A percentile compares a stretch with the other conserved stretches of the same genome.
These are phyloP conservation scores for Ridgeia piscesae DNA, from an alignment of 1,140 invertebrate genomes.

Conservation along the genomic window DNA sequence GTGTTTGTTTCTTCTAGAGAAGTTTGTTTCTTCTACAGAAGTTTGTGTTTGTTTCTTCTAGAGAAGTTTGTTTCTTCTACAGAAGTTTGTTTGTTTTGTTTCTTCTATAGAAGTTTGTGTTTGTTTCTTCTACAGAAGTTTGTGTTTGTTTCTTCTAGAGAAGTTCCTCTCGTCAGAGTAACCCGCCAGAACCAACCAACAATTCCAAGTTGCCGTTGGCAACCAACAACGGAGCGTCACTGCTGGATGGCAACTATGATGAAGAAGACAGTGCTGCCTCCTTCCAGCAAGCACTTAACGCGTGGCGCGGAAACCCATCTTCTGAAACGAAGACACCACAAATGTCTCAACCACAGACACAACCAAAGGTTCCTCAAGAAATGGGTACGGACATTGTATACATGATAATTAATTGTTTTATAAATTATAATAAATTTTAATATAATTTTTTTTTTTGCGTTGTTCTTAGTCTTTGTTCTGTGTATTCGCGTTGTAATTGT, in stretches of 20 bases:
- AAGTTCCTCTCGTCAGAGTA: background rate
- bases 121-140: too few species aligned
- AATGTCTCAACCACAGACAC: background rate
- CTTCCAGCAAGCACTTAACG: constrained; percentile 54
- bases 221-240: constrained; percentile 27
- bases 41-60: too few species aligned
- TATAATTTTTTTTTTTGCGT: background rate
- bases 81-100: too few species aligned
- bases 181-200: background rate
- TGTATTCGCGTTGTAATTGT: too few species aligned
- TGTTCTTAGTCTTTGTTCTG: background rate
- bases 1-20: too few species aligned
- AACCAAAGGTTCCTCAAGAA: background rate
- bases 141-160: background rate
- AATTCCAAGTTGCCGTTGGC: background rate
- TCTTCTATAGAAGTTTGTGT: too few species aligned
- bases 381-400: background rate
- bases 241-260: constrained; percentile 49
- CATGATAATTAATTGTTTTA: background rate
- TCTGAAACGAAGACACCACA: background rate
- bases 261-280: constrained; percentile 53
- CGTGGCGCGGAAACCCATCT: constrained; percentile 41
- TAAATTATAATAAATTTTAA: background rate
- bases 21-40: too few species aligned
- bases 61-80: too few species aligned